phyloP scores from a whole-genome alignment of 2,797 vertebrate genomes.

The Leucoraja ocellata region DNA sequence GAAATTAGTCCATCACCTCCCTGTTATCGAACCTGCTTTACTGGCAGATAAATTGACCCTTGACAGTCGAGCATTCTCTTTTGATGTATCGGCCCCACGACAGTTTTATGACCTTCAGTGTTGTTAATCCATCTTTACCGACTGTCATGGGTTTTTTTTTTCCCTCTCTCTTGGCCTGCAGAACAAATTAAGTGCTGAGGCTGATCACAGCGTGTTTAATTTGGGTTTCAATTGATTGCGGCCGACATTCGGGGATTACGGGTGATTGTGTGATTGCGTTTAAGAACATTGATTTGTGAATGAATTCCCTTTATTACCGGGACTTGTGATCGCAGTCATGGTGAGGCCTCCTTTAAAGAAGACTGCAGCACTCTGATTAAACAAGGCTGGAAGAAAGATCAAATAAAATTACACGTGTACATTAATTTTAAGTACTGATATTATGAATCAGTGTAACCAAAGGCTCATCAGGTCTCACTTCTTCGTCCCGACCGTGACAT shows the following conservation, averaged over 20 bases:
- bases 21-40: slow-evolving; percentile 33
- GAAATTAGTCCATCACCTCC: slow-evolving; percentile 35
- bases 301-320: slow-evolving; percentile 32
- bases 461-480: slow-evolving; percentile 10
- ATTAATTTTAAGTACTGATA: slow-evolving; percentile 29
- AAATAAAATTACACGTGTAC: slow-evolving; percentile 20
- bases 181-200: slow-evolving; percentile 26
- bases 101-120: slow-evolving; percentile 34
- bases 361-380: slow-evolving; percentile 12
- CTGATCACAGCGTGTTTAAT: slow-evolving; percentile 32
- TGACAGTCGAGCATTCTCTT: slow-evolving; percentile 27
- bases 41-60: slow-evolving; percentile 30
- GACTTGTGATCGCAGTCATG: neutral
- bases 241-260: slow-evolving; percentile 13
- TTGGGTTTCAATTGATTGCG: slow-evolving; percentile 31
- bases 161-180: neutral
- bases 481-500: neutral
- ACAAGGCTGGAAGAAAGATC: slow-evolving; percentile 3
- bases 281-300: slow-evolving; percentile 35
- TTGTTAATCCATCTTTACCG: slow-evolving; percentile 26
- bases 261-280: slow-evolving; percentile 33
- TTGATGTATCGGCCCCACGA: slow-evolving; percentile 18
- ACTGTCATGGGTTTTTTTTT: neutral
- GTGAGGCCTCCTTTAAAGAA: neutral
- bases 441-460: slow-evolving; percentile 19